Conservation (phyloP, 1,140 invertebrate genomes). For the Muscidifurax raptorellus region DNA sequence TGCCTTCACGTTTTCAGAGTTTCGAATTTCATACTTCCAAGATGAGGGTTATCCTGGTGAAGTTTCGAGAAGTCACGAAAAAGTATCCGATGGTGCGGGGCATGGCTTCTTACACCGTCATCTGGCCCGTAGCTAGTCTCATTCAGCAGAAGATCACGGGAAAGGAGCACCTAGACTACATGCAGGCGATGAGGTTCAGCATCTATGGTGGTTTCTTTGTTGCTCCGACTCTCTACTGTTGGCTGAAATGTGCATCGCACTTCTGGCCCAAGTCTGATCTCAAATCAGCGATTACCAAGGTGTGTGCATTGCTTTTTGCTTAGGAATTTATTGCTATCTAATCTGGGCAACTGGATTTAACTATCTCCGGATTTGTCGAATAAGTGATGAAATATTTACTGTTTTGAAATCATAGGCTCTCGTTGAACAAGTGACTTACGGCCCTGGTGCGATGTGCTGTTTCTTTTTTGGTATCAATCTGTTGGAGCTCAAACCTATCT, state of each 20-base stretch:
- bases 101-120: slow-evolving; percentile 83
- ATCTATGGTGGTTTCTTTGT: slow-evolving; percentile 83
- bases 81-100: slow-evolving; percentile 79
- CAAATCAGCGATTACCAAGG: slow-evolving; percentile 82
- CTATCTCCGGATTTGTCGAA: neutral
- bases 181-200: slow-evolving; percentile 79
- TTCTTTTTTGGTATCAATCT: slow-evolving; percentile 90
- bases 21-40: slow-evolving; percentile 32
- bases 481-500: slow-evolving; percentile 82
- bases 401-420: slow-evolving; percentile 78
- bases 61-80: slow-evolving; percentile 69
- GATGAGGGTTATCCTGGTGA: slow-evolving; percentile 69
- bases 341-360: neutral
- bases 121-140: slow-evolving; percentile 82
- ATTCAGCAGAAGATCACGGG: slow-evolving; percentile 77
- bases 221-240: slow-evolving; percentile 83
- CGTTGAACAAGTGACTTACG: slow-evolving; percentile 88
- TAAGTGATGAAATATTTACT: neutral
- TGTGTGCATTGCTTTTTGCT: slow-evolving; percentile 64
- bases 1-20: neutral
- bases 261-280: slow-evolving; percentile 81
- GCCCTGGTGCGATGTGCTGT: slow-evolving; percentile 85
- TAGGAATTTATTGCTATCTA: neutral
- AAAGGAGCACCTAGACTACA: slow-evolving; percentile 76
- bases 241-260: slow-evolving; percentile 79